Evolutionary conservation across 1,140 invertebrate genomes (phyloP).

Genomic region (Drosophila subpulchrella): DNA sequence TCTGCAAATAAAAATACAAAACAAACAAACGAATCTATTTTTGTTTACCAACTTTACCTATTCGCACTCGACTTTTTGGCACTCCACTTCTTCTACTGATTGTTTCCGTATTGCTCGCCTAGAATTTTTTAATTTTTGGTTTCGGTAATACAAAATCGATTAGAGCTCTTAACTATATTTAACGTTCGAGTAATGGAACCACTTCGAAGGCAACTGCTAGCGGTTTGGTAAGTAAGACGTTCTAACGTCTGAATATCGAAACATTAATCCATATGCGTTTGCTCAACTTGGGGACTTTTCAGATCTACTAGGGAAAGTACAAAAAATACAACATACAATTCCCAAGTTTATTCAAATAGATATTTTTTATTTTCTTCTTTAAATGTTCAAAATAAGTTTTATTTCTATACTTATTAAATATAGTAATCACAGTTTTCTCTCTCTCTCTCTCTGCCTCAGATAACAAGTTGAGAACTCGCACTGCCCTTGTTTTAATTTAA

Average conservation of each 20-base stretch:
- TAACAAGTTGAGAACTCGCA: constrained; percentile 30
- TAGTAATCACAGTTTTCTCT: no score
- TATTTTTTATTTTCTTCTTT: not conserved
- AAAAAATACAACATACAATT: not conserved
- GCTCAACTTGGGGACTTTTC: constrained; percentile 18
- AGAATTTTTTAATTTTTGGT: constrained; percentile 32
- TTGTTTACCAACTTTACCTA: constrained; percentile 30
- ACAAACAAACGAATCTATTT: constrained; percentile 50
- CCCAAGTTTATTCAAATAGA: not conserved
- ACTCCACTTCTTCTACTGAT: constrained; percentile 32
- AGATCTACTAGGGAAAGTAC: not conserved
- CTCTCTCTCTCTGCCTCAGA: not conserved
- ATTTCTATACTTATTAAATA: not conserved
- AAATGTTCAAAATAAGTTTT: no score
- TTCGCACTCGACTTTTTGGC: constrained; percentile 54
- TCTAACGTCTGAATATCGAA: constrained; percentile 1
- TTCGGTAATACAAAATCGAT: constrained; percentile 25
- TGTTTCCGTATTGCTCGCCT: constrained; percentile 64
- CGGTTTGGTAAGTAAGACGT: constrained; percentile 34
- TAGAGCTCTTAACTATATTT: constrained; percentile 21
- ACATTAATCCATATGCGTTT: constrained; percentile 9
- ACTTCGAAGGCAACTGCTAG: constrained; percentile 27
- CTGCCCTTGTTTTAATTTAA: constrained; percentile 13
- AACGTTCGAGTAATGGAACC: constrained; percentile 32
- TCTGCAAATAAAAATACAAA: constrained; percentile 64